Percentiles rank a stretch among this genome's conserved stretches.
Evolutionary conservation across 2,113 vertebrate species (phyloP).

Genomic region (Microtus oregoni): DNA sequence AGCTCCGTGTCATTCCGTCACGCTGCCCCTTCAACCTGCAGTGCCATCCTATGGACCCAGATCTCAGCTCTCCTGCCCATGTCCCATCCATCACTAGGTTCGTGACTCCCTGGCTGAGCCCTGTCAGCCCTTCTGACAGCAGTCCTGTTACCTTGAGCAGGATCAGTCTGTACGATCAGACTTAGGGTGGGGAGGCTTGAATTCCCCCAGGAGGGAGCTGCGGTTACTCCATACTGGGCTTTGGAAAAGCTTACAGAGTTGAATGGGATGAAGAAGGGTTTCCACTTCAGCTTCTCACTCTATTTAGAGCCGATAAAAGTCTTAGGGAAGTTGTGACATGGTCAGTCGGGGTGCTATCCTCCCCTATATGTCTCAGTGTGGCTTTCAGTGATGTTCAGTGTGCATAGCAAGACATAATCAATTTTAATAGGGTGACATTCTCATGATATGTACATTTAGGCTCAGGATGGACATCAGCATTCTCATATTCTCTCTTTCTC

Average conservation of each 20-base stretch:
- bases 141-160: neutral
- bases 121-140: neutral
- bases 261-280: neutral
- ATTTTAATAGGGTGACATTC: slow-evolving; percentile 9
- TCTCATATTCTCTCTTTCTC: neutral
- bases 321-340: neutral
- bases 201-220: neutral
- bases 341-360: neutral
- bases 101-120: neutral
- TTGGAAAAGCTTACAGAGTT: neutral
- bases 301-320: neutral
- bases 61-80: neutral
- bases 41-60: neutral
- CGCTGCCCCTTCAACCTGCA: neutral
- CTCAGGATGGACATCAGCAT: neutral
- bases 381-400: neutral
- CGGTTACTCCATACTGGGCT: neutral
- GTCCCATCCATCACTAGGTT: neutral
- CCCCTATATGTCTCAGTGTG: neutral
- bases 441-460: slow-evolving; percentile 46
- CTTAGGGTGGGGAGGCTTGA: neutral
- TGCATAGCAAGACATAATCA: neutral
- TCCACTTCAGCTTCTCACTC: neutral
- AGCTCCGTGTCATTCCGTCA: neutral
- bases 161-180: fast-evolving